Conservation (phyloP, 2,888 invertebrate genomes). For the Hydrotaea cyrtoneurina region DNA sequence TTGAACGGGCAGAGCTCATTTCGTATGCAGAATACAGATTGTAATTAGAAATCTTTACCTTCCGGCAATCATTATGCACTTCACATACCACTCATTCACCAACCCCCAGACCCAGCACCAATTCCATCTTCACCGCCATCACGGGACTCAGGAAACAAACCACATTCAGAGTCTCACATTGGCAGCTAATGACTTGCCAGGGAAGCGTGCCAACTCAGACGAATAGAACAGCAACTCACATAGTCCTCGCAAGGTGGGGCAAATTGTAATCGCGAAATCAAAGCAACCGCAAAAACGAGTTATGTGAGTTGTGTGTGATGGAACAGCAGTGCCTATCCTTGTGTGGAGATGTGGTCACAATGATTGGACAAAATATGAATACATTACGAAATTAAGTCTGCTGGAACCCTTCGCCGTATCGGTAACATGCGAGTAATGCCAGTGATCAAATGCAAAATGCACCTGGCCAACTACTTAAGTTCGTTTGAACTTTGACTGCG, state of each 20-base stretch:
- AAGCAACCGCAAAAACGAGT: not conserved
- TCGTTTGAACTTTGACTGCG: no score
- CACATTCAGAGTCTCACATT: slow-evolving; percentile 73
- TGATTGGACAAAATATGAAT: no score
- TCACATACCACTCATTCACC: slow-evolving; percentile 17
- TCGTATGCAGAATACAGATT: slow-evolving; percentile 65
- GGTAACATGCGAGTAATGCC: no score
- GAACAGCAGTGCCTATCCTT: no score
- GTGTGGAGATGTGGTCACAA: no score
- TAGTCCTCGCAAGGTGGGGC: not conserved
- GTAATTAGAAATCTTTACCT: slow-evolving; percentile 69
- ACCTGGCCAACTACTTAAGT: no score
- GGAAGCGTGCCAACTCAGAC: slow-evolving; percentile 1
- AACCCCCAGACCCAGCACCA: not conserved
- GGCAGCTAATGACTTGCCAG: slow-evolving; percentile 4
- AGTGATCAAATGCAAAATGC: no score
- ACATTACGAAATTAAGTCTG: no score
- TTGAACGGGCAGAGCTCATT: slow-evolving; percentile 39
- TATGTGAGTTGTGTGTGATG: no score
- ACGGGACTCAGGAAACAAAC: slow-evolving; percentile 62
- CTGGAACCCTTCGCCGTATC: no score
- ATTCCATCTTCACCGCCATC: slow-evolving; percentile 14
- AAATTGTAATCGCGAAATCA: not conserved
- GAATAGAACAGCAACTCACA: not conserved
- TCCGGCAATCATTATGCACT: slow-evolving; percentile 62